Evolutionary conservation across 2,888 invertebrate genomes (phyloP), one percentile per base, ranked within the genome.

Genomic region (Drosophila borborema): DNA sequence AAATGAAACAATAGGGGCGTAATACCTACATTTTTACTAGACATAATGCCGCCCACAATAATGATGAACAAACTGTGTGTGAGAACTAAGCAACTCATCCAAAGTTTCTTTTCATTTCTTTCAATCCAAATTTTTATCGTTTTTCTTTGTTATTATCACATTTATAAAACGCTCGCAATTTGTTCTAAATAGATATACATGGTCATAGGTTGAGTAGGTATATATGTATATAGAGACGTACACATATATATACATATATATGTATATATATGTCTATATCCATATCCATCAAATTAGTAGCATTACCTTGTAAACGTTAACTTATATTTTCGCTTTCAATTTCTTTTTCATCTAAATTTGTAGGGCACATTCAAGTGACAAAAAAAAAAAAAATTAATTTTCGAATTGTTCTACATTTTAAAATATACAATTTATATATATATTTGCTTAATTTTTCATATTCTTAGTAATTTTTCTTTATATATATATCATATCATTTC

Each of bases 161-260:
- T 84, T 81, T 73, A 80, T 73, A 75, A 77, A 80, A 89, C 75
- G 72, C 66, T 69, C 60, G 69, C 79, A 78, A 81, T 68, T 66
- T 72, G 54, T 67, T 84, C 69, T 81, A 86, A 81, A 77, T 83
- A 66, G 55, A 55, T 65, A 65, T 65, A 81, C 63, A 86, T 86
- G 77, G 67, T 69, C 83, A 64, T 75, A 64, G 80, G 45, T 65
- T 59, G 53, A 72, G 58, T 49, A 51, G 58, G 53, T 61, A 64
- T 59, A 43, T 55, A 71, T 76, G 67, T 20, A 20, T 20, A 20
- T 20, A 20, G 20, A 20, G 20, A 20, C 20, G 20, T 20, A 20
- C 2, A 20, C 2, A 20, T 65, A 70, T 49, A 68, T 72, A 72
- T 64, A 60, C 58, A 64, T 45, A 66, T 45, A 79, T 72, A 72